Conservation (phyloP, 35 echinoderm and acorn worm genomes). For the Heliocidaris erythrogramma region DNA sequence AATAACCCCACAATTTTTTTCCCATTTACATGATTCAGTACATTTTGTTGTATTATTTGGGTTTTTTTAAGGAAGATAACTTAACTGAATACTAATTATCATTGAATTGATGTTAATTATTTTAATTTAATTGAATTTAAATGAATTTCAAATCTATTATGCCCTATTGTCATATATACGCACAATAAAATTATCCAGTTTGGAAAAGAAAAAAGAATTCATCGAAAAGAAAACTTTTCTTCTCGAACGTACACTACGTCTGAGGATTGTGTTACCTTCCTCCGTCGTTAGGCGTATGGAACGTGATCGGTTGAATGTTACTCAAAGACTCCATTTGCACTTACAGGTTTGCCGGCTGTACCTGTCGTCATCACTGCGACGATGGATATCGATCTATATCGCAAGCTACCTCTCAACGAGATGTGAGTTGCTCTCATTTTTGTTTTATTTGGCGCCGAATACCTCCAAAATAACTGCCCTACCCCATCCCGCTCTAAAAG, state of each 20-base stretch:
- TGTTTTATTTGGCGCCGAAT: background rate
- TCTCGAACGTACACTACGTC: background rate
- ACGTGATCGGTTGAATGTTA: background rate
- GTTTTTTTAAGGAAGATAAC: too few species aligned
- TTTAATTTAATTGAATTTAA: too few species aligned
- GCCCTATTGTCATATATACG: too few species aligned
- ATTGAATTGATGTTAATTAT: too few species aligned
- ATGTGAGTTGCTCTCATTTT: conserved; percentile 49
- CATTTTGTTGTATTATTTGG: too few species aligned
- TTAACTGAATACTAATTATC: too few species aligned
- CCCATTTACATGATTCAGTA: too few species aligned
- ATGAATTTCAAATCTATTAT: too few species aligned
- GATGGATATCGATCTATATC: conserved; percentile 51
- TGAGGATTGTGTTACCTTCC: background rate
- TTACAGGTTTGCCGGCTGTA: conserved; percentile 46
- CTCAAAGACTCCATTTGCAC: background rate
- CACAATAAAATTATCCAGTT: too few species aligned
- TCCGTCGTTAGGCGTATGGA: background rate
- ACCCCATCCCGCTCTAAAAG: background rate
- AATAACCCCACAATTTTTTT: too few species aligned
- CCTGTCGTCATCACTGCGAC: conserved; percentile 46
- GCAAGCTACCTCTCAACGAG: conserved; percentile 19
- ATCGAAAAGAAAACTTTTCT: too few species aligned
- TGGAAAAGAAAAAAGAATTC: too few species aligned
- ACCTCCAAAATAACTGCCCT: background rate